Evolutionary conservation across 2,797 vertebrate genomes (phyloP).

Genomic region (Trachurus trachurus): DNA sequence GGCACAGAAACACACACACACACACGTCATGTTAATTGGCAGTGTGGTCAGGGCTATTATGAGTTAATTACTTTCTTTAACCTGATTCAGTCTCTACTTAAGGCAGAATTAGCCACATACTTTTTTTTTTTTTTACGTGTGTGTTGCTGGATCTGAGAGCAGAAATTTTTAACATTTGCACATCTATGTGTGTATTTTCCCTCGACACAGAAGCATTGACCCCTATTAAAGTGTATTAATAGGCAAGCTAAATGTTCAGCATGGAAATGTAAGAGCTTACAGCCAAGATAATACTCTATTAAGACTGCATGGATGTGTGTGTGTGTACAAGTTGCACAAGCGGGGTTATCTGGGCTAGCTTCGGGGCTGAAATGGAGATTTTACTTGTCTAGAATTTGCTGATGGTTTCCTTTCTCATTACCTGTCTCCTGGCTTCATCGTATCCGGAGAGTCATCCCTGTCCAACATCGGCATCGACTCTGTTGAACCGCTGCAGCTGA

Average conservation of each 20-base stretch:
- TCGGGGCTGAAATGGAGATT: conserved; percentile 49
- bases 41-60: conserved; percentile 57
- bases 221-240: conserved; percentile 78
- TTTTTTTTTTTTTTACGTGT: conserved; percentile 25
- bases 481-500: background rate
- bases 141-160: conserved; percentile 40
- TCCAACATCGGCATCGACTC: background rate
- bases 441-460: conserved; percentile 5
- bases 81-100: conserved; percentile 63
- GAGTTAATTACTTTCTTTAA: conserved; percentile 78
- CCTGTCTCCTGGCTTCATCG: background rate
- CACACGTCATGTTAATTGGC: conserved; percentile 56
- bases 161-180: conserved; percentile 24
- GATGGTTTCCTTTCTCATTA: conserved; percentile 26
- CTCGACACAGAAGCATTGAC: conserved; percentile 62
- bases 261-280: conserved; percentile 60
- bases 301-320: conserved; percentile 25
- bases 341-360: conserved; percentile 42
- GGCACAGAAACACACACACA: conserved; percentile 17
- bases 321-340: background rate
- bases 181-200: conserved; percentile 49
- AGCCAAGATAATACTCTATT: conserved; percentile 62
- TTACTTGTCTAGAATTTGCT: conserved; percentile 27
- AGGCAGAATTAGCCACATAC: conserved; percentile 61
- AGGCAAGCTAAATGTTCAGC: conserved; percentile 70